Evolutionary conservation across 2,888 invertebrate genomes (phyloP), one percentile per base, ranked within the genome.

Genomic region (Tridacna crocea): DNA sequence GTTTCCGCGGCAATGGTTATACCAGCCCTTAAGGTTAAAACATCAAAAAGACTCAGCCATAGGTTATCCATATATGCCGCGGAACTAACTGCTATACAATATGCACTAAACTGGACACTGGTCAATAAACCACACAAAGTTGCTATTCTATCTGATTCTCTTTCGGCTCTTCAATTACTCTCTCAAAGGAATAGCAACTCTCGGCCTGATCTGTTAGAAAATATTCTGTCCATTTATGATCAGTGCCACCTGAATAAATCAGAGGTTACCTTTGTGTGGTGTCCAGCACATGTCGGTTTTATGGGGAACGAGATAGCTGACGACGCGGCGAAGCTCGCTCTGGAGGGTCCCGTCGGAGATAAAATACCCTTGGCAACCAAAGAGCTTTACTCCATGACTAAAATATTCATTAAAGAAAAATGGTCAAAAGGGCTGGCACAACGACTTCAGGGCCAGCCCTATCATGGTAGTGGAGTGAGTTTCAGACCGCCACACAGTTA

Each of bases 231-330:
- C 15, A 12, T 46, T 36, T 46, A 74, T 46, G 17, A 74, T 47
- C 13, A 27, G 17, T 61, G 60, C 17, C 36, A 58, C 19, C 26
- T n/a, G 12, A n/a, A n/a, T 60, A n/a, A 22, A 3, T n/a, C 36
- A 61, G 17, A 27, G 22, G 63, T 61, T 47, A 61, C n/a, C 11
- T 11, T 74, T 22, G 74, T 24, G 36, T 74, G 63, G 74, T 74
- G 74, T 58, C 74, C 74, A 61, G 74, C 74, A 0, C 60, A 74
- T 74, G 47, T 74, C 26, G 74, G 63, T 46, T 22, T 74, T 22
- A 17, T 24, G 26, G 60, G 74, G 19, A 74, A 74, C 46, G 74
- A 74, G 24, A 36, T 27, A 22, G 74, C 74, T 12, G 74, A 61
- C 11, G 27, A 17, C 36, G 36, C 36, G 36, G 36, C 36, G 26